Conservation (phyloP, 2,888 invertebrate genomes). For the Willowsia nigromaculata region DNA sequence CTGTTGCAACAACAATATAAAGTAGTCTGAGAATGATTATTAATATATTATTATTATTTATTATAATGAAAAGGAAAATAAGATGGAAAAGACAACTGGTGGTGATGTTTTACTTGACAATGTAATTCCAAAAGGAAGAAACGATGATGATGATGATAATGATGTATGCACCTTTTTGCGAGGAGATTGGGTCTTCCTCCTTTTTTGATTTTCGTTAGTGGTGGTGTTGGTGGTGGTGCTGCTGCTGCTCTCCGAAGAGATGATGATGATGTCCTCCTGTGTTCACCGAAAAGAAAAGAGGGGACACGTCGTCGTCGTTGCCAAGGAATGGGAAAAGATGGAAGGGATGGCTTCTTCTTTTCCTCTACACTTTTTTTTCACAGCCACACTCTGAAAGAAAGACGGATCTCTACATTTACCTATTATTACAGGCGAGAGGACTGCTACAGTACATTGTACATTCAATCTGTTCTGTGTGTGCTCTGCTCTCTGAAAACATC, state of each 20-base stretch:
- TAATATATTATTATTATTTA: background rate
- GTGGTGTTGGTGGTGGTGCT: slow-evolving; percentile 37
- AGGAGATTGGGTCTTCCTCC: slow-evolving; percentile 8
- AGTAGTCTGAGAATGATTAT: background rate
- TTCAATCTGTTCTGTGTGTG: no score
- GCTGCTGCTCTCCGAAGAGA: slow-evolving; percentile 34
- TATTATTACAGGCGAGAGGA: no score
- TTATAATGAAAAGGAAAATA: background rate
- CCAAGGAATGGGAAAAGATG: slow-evolving; percentile 61
- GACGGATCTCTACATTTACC: background rate
- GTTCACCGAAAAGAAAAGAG: slow-evolving; percentile 44
- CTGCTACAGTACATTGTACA: no score
- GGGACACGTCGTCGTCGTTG: slow-evolving; percentile 58
- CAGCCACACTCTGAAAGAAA: background rate
- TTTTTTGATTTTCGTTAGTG: slow-evolving; percentile 28
- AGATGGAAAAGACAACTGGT: slow-evolving; percentile 48
- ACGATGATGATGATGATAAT: slow-evolving; percentile 34
- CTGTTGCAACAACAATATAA: slow-evolving; percentile 16
- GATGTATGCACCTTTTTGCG: slow-evolving; percentile 61
- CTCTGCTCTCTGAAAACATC: no score
- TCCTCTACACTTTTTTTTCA: slow-evolving; percentile 21
- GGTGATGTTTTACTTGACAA: slow-evolving; percentile 56
- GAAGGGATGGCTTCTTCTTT: slow-evolving; percentile 58
- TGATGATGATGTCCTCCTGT: slow-evolving; percentile 51
- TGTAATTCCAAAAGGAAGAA: slow-evolving; percentile 39